phyloP scores from a whole-genome alignment of 1,140 invertebrate genomes.

The Oreohelix idahoensis region DNA sequence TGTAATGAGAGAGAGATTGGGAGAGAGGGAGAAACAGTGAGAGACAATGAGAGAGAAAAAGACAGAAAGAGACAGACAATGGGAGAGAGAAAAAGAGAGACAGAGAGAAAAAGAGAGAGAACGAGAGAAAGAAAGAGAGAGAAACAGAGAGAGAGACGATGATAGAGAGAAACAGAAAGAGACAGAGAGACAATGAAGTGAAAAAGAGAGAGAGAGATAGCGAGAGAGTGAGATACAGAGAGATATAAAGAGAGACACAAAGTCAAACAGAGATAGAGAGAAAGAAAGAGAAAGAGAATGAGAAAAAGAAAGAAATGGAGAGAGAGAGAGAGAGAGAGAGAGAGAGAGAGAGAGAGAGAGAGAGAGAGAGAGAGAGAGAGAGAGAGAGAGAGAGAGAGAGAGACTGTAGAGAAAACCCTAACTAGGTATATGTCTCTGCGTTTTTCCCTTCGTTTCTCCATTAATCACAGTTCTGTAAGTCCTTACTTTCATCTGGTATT shows the following conservation, averaged over 20 bases:
- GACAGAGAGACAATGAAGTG: too few species aligned
- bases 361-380: conserved; percentile 14
- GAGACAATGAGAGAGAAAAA: too few species aligned
- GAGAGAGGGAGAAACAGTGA: too few species aligned
- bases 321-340: background rate
- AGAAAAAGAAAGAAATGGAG: background rate
- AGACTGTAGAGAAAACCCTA: background rate
- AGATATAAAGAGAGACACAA: background rate
- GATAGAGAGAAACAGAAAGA: background rate
- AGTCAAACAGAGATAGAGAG: background rate
- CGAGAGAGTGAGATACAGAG: conserved; percentile 6
- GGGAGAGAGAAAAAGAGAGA: too few species aligned
- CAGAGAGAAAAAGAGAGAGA: too few species aligned
- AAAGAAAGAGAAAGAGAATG: background rate
- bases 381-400: background rate
- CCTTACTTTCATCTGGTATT: too few species aligned
- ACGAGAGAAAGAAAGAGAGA: too few species aligned
- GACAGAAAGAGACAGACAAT: too few species aligned
- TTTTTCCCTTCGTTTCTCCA: too few species aligned
- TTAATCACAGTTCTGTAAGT: too few species aligned
- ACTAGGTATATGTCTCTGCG: too few species aligned
- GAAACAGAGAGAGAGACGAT: background rate
- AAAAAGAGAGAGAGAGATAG: background rate
- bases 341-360: conserved; percentile 4
- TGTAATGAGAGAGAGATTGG: too few species aligned